phyloP scores from a whole-genome alignment of 2,797 vertebrate genomes.

The Helostoma temminkii region DNA sequence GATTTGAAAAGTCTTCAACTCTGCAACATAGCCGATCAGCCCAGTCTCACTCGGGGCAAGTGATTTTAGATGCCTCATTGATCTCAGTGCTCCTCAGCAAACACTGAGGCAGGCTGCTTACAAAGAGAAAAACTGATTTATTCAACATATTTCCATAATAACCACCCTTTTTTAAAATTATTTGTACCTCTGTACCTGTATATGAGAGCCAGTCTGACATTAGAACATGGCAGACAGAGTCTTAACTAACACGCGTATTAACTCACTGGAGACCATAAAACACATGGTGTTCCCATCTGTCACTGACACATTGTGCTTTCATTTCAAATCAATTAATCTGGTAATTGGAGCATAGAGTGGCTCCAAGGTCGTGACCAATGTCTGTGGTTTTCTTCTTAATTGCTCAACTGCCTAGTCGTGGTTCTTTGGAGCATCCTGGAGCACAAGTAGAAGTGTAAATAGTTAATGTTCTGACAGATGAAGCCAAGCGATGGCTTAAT shows the following conservation, averaged over 20 bases:
- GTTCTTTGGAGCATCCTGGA: not conserved
- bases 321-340: constrained; percentile 47
- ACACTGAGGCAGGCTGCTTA: not conserved
- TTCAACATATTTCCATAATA: not conserved
- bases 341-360: constrained; percentile 40
- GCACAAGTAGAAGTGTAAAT: constrained; percentile 1
- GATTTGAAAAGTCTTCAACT: constrained; percentile 37
- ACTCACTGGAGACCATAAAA: constrained; percentile 20
- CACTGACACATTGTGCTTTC: constrained; percentile 43
- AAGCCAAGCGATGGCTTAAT: not conserved
- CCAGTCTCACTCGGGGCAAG: not conserved
- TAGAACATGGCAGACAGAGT: constrained; percentile 7
- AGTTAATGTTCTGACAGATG: not conserved
- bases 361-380: constrained; percentile 13
- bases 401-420: constrained; percentile 9
- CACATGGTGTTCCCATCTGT: constrained; percentile 38
- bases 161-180: not conserved
- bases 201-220: constrained; percentile 1
- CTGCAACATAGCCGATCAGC: constrained; percentile 1
- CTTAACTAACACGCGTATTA: constrained; percentile 49
- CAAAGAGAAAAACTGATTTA: not conserved
- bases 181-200: not conserved
- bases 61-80: constrained; percentile 14
- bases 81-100: not conserved
- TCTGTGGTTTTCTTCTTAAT: constrained; percentile 38